phyloP scores from a whole-genome alignment of 2,797 vertebrate species.

The Meriones psammophilus region DNA sequence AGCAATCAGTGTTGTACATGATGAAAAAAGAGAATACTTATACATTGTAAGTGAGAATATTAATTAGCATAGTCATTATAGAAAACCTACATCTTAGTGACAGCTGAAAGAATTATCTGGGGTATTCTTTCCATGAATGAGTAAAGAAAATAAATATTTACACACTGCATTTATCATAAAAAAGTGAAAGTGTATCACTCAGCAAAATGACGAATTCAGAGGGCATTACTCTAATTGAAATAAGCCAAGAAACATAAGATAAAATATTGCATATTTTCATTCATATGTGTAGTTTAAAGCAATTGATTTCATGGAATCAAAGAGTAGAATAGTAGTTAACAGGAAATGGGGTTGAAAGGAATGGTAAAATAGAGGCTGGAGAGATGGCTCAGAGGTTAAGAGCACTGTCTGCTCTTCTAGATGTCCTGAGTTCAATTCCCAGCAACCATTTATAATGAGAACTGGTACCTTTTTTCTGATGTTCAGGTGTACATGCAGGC shows the following conservation, averaged over 20 bases:
- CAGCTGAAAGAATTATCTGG: not conserved
- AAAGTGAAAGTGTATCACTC: not conserved
- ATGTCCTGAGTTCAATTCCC: too few species aligned
- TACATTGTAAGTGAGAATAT: not conserved
- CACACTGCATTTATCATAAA: not conserved
- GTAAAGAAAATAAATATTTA: constrained; percentile 1
- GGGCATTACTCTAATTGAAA: not conserved
- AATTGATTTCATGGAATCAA: not conserved
- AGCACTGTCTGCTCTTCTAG: too few species aligned
- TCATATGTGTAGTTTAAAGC: not conserved
- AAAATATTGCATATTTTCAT: not conserved
- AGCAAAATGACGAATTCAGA: not conserved
- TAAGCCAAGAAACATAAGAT: not conserved
- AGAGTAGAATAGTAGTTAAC: not conserved
- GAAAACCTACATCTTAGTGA: not conserved
- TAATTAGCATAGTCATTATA: not conserved
- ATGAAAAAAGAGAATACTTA: not conserved
- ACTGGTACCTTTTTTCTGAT: too few species aligned
- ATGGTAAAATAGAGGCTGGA: not conserved
- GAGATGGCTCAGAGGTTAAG: too few species aligned
- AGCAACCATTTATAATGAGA: too few species aligned
- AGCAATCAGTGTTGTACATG: not conserved
- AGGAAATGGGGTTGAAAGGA: not conserved
- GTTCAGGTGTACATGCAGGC: too few species aligned
- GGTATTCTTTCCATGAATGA: not conserved